Percentiles rank a stretch among this genome's conserved stretches.
Evolutionary conservation across 1,140 invertebrate species (phyloP).

Genomic region (Triops longicaudatus): DNA sequence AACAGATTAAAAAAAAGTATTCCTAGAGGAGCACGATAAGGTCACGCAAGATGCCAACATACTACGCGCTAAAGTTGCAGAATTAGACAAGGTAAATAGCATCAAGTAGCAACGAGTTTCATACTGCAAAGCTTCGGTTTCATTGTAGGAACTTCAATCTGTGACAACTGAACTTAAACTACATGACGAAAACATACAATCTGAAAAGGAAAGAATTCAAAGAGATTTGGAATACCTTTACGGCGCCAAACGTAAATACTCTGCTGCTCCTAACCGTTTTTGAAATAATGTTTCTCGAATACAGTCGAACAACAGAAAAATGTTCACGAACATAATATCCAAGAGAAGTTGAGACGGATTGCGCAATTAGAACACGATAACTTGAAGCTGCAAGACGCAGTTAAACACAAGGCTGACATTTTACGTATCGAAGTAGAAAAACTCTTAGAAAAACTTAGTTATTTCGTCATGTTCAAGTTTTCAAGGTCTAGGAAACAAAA

Average conservation of each 20-base stretch:
- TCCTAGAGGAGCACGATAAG: not conserved
- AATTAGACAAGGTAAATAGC: not conserved
- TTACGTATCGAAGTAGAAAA: not conserved
- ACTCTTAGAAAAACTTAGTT: too few species aligned
- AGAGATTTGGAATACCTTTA: not conserved
- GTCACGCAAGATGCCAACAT: not conserved
- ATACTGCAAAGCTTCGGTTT: not conserved
- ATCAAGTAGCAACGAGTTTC: not conserved
- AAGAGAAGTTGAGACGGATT: not conserved
- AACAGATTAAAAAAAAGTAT: not conserved
- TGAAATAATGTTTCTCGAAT: not conserved
- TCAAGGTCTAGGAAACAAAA: too few species aligned
- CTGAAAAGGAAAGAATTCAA: not conserved
- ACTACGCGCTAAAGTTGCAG: not conserved
- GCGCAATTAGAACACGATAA: not conserved
- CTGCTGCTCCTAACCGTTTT: not conserved
- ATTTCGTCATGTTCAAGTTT: too few species aligned
- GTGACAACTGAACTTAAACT: not conserved
- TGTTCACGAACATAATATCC: not conserved
- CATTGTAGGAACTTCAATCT: not conserved
- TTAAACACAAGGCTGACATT: not conserved
- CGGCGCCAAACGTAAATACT: not conserved
- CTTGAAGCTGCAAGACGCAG: not conserved
- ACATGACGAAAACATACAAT: not conserved
- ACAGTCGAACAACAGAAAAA: not conserved